Conservation (phyloP, 2,113 vertebrate genomes). For the Pantherophis guttatus region DNA sequence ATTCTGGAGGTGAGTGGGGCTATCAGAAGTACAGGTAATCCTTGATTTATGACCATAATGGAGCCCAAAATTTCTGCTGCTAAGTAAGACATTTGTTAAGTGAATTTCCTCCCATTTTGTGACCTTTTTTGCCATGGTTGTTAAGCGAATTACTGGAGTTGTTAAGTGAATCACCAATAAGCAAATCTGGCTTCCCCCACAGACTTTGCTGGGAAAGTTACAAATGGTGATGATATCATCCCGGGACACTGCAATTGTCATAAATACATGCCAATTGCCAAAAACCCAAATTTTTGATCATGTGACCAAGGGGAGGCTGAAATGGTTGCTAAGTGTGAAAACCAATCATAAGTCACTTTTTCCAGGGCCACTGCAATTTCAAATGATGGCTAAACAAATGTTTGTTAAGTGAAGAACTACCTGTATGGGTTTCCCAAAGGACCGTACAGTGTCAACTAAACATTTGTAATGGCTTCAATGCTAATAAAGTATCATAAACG, state of each 20-base stretch:
- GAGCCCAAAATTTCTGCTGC: background rate
- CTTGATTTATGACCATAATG: background rate
- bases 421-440: background rate
- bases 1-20: background rate
- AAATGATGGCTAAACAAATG: background rate
- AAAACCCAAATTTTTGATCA: background rate
- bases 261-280: background rate
- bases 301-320: background rate
- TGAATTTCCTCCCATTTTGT: background rate
- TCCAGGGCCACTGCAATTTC: background rate
- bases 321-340: background rate
- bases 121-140: background rate
- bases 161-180: background rate
- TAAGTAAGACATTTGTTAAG: background rate
- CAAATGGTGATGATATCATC: background rate
- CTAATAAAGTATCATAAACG: background rate
- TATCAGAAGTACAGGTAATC: background rate
- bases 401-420: background rate
- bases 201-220: background rate
- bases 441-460: background rate
- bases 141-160: background rate
- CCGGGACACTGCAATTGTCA: background rate
- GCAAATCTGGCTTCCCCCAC: background rate
- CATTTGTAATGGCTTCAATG: background rate
- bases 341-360: background rate